Conservation (phyloP, 2,113 vertebrate genomes). For the Tachuris rubrigastra region DNA sequence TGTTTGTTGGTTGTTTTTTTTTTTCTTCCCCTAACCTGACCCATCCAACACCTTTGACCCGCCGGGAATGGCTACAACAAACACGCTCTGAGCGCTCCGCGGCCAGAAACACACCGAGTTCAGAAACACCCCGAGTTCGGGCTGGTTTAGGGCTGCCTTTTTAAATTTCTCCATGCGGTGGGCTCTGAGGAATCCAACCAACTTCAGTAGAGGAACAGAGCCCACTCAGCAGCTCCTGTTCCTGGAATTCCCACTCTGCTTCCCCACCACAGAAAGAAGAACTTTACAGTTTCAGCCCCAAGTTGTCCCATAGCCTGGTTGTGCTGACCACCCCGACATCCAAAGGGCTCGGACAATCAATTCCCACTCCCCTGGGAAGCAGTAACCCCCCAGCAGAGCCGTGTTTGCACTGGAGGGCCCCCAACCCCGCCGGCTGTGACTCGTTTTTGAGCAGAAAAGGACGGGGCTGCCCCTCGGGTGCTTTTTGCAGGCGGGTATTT, state of each 20-base stretch:
- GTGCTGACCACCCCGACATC: neutral
- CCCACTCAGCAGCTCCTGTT: neutral
- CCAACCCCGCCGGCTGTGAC: accelerated
- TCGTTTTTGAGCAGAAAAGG: accelerated
- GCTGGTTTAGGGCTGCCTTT: slow-evolving; percentile 10
- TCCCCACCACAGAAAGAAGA: neutral
- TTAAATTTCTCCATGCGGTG: neutral
- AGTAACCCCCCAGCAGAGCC: accelerated
- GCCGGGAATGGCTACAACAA: slow-evolving; percentile 18
- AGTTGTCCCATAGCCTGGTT: accelerated
- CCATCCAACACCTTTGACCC: slow-evolving; percentile 26
- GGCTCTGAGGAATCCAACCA: slow-evolving; percentile 32
- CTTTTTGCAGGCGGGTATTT: neutral
- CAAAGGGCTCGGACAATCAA: neutral
- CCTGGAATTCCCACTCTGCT: neutral
- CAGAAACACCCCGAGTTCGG: slow-evolving; percentile 8
- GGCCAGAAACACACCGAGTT: neutral
- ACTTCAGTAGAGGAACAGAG: slow-evolving; percentile 19
- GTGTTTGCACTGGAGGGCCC: neutral
- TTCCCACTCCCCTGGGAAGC: neutral
- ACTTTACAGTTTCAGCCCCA: accelerated
- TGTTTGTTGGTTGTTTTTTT: neutral
- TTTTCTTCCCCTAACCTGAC: accelerated
- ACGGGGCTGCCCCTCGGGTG: neutral
- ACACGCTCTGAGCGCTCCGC: neutral